phyloP scores from a whole-genome alignment of 1,140 invertebrate species.

The Drosophila arizonae region DNA sequence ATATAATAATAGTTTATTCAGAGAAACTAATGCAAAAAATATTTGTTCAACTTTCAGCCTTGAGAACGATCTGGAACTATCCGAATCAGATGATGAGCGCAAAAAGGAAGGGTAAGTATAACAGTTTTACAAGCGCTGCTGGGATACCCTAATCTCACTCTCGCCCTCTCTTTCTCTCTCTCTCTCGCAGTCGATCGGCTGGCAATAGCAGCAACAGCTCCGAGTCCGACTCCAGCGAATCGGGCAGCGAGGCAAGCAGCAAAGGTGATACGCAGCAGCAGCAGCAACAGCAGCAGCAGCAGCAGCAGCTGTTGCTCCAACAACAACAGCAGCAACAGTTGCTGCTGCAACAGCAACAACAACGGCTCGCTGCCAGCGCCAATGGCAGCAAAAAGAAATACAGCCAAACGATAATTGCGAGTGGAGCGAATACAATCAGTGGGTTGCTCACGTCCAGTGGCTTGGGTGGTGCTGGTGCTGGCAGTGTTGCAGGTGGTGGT shows the following conservation, averaged over 20 bases:
- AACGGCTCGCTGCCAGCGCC: constrained; percentile 28
- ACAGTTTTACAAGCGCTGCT: constrained; percentile 3
- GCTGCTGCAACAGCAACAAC: constrained; percentile 30
- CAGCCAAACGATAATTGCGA: constrained; percentile 67
- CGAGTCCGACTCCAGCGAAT: constrained; percentile 78
- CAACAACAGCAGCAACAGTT: constrained; percentile 28
- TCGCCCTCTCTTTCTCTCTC: neutral
- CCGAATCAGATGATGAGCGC: constrained; percentile 85
- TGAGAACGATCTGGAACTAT: constrained; percentile 85
- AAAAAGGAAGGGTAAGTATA: constrained; percentile 78
- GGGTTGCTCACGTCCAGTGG: constrained; percentile 61
- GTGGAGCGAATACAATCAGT: constrained; percentile 67
- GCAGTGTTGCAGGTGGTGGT: neutral
- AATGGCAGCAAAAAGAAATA: constrained; percentile 68
- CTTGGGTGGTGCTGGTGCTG: constrained; percentile 29
- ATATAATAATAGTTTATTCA: no score
- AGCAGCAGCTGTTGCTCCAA: constrained; percentile 27
- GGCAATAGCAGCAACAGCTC: constrained; percentile 83
- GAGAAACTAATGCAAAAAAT: neutral
- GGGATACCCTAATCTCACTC: neutral
- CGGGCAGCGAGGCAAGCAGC: constrained; percentile 75
- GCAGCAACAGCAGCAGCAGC: constrained; percentile 36
- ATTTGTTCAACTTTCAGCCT: constrained; percentile 83
- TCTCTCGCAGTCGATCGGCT: constrained; percentile 53
- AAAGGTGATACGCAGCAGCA: constrained; percentile 60